A percentile compares a stretch with the other conserved stretches of the same genome.
Conservation (phyloP, 2,113 vertebrate species). For the Crypturellus undulatus region DNA sequence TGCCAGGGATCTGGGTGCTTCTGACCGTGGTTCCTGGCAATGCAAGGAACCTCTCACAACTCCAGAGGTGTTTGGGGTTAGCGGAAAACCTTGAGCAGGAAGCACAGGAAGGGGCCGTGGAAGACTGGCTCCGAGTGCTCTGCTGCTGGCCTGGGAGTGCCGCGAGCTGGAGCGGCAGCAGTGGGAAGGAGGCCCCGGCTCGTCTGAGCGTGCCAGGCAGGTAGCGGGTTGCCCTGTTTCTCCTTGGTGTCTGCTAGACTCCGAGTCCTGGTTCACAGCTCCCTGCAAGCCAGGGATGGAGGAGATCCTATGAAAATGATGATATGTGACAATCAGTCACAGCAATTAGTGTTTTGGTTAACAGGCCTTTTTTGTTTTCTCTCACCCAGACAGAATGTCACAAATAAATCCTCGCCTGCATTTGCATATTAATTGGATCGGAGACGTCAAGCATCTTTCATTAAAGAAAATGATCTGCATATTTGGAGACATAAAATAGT, state of each 20-base stretch:
- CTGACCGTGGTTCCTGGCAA: neutral
- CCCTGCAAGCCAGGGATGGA: constrained; percentile 88
- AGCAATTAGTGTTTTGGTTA: constrained; percentile 99
- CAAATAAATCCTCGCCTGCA: constrained; percentile 99
- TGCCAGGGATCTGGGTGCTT: rapidly evolving
- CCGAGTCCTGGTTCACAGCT: constrained; percentile 79
- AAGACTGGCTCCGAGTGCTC: neutral
- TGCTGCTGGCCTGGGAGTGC: neutral
- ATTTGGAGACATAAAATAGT: constrained; percentile 99
- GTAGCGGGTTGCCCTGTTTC: constrained; percentile 80
- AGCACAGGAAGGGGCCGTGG: neutral
- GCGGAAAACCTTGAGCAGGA: neutral
- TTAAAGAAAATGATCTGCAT: constrained; percentile 99
- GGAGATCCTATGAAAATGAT: constrained; percentile 98
- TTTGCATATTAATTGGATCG: constrained; percentile 99
- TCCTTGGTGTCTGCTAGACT: constrained; percentile 79
- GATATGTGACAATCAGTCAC: constrained; percentile 99
- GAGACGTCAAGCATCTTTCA: constrained; percentile 99
- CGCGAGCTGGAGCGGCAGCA: constrained; percentile 24
- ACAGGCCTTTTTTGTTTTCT: constrained; percentile 99
- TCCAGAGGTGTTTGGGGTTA: neutral
- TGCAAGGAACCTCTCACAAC: no score
- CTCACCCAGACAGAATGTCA: constrained; percentile 99
- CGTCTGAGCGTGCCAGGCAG: constrained; percentile 67
- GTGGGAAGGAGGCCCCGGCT: constrained; percentile 25